phyloP scores from a whole-genome alignment of 2,888 invertebrate species.

The Lithophane semibrunnea region DNA sequence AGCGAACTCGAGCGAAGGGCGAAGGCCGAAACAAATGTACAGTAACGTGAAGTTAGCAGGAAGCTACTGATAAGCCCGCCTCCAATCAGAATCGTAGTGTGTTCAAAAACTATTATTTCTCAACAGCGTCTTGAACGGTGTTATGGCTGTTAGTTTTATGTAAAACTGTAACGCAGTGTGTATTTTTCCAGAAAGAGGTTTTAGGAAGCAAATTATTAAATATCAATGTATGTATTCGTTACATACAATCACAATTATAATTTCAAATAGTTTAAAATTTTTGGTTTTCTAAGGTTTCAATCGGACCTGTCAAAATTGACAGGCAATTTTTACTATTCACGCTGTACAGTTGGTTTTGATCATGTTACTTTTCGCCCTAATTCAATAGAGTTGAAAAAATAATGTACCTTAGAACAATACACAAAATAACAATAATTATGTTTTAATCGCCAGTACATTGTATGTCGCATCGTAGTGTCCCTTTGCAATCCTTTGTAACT shows the following conservation, averaged over 20 bases:
- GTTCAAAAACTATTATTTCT: constrained; percentile 52
- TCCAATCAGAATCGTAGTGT: constrained; percentile 54
- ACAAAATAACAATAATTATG: not conserved
- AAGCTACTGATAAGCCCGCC: constrained; percentile 57
- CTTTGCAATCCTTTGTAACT: not conserved
- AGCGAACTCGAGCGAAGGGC: constrained; percentile 68
- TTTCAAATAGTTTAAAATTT: no score
- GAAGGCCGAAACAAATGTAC: constrained; percentile 62
- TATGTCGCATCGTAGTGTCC: not conserved
- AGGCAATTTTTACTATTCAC: not conserved
- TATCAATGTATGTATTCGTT: not conserved
- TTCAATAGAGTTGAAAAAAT: not conserved
- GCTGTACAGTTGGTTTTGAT: not conserved
- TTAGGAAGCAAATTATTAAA: not conserved
- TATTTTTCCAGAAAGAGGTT: not conserved
- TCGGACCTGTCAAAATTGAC: constrained; percentile 28
- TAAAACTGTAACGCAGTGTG: not conserved
- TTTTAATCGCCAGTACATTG: not conserved
- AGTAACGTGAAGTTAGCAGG: constrained; percentile 70
- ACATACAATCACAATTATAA: not conserved
- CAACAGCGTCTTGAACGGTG: not conserved
- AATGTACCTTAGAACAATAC: not conserved
- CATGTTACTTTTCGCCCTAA: not conserved
- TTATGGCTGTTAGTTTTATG: not conserved
- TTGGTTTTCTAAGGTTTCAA: not conserved